Conservation (phyloP, 2,888 invertebrate species). For the Gisinianus flammeolus region DNA sequence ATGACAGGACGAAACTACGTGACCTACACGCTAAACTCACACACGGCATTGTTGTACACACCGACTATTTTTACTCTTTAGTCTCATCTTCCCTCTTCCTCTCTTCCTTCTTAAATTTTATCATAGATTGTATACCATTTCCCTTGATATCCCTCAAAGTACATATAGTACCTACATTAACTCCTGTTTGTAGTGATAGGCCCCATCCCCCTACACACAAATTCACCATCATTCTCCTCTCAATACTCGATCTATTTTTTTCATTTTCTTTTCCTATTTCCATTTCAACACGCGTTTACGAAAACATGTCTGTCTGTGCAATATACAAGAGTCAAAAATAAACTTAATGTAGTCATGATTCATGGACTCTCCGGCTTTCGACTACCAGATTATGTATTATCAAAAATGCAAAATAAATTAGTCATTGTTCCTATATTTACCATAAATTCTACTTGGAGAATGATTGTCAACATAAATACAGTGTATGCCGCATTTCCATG, state of each 20-base stretch:
- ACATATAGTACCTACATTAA: background rate
- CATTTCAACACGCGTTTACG: background rate
- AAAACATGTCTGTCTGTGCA: too few relatives aligned
- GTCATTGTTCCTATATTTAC: too few relatives aligned
- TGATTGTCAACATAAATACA: too few relatives aligned
- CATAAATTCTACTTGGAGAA: too few relatives aligned
- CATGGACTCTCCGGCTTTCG: too few relatives aligned
- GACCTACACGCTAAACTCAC: conserved; percentile 34
- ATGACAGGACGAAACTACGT: conserved; percentile 40
- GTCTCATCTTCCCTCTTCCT: background rate
- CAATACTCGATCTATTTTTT: background rate
- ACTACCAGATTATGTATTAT: too few relatives aligned
- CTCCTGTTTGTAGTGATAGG: background rate
- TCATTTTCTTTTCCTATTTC: background rate
- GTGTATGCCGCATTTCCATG: too few relatives aligned
- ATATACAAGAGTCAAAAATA: too few relatives aligned
- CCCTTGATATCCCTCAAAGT: background rate
- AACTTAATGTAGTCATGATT: too few relatives aligned
- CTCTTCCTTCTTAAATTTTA: background rate
- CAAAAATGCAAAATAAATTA: too few relatives aligned
- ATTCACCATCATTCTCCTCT: background rate
- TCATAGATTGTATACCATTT: background rate
- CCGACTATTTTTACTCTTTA: background rate
- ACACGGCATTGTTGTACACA: background rate
- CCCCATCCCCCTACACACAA: too few relatives aligned